Conservation (phyloP, 1,140 invertebrate species). For the Bombus vancouverensis region DNA sequence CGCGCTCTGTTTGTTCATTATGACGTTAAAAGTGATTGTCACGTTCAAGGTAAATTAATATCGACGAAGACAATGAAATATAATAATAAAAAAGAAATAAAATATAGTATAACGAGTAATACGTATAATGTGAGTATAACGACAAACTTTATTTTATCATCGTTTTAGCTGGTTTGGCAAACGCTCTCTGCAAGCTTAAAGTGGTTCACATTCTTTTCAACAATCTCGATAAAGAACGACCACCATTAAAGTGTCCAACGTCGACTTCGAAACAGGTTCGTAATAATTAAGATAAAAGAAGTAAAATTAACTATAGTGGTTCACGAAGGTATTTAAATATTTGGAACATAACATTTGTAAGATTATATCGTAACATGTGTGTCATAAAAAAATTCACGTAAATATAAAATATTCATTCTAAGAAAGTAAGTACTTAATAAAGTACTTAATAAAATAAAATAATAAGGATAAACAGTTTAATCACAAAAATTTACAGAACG, state of each 20-base stretch:
- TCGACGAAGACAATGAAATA: neutral
- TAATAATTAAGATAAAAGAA: neutral
- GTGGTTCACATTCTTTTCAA: constrained; percentile 55
- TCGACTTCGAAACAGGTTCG: neutral
- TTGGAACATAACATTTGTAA: too few species aligned
- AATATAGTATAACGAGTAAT: too few species aligned
- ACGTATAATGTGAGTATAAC: too few species aligned
- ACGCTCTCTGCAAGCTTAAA: constrained; percentile 28
- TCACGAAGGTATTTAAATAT: too few species aligned
- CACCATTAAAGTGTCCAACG: neutral
- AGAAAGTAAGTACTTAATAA: too few species aligned
- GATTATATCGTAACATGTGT: too few species aligned
- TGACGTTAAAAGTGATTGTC: constrained; percentile 54
- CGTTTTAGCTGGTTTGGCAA: constrained; percentile 34
- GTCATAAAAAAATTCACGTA: too few species aligned
- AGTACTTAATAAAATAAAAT: too few species aligned
- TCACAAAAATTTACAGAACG: constrained; percentile 45
- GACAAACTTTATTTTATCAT: neutral
- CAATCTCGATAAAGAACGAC: constrained; percentile 46
- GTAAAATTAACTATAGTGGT: too few species aligned
- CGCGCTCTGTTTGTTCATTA: constrained; percentile 63
- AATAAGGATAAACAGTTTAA: neutral
- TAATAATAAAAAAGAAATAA: neutral
- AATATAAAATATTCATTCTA: neutral
- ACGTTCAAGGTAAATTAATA: constrained; percentile 65